Base-by-base conservation (phyloP, 2,888 invertebrate genomes). In the Troides helena region DNA sequence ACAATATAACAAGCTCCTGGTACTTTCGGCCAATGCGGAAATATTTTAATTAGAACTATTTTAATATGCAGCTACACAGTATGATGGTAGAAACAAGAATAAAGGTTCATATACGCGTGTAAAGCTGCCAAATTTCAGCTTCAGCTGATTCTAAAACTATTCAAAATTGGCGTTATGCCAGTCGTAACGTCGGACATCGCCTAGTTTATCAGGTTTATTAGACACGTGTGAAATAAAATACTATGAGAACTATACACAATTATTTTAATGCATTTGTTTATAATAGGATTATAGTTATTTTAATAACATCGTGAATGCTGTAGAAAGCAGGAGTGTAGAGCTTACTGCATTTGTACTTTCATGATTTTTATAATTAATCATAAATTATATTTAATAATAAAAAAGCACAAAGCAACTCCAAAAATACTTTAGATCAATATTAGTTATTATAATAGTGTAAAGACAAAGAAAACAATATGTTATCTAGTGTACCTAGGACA, bases 51-150 rank as follows among this genome's bases (percentile, higher is more conserved):
- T 23, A 65, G 65, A 53, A 39, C 17, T 65, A n/a, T 39, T 53
- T 61, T 57, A 36, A 39, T 70, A 14, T 25, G 12, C 57, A 73
- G 72, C 58, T 57, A 72, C 77, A 75, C 74, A 77, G 80, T 86
- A 83, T 89, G 87, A 87, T 88, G 87, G 87, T 89, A 86, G 87
- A 87, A 86, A 87, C 76, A 83, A 84, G 80, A 86, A 83, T 85
- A 84, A n/a, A 81, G 78, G 77, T 74, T 73, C 77, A 81, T 6
- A 81, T 79, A 80, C 78, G 18, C 74, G 73, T 74, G 76, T 75
- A 80, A 75, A 83, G 84, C 77, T 91, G 91, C 92, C 91, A 92
- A 92, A 89, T 81, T 84, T 85, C 80, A 76, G 78, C 76, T 80
- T 75, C 76, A 82, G 80, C 78, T 81, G 85, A 87, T 83, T 79